Evolutionary conservation across 2,888 invertebrate genomes (phyloP), one percentile per base, ranked within the genome.

Genomic region (Sinotaia quadrata): DNA sequence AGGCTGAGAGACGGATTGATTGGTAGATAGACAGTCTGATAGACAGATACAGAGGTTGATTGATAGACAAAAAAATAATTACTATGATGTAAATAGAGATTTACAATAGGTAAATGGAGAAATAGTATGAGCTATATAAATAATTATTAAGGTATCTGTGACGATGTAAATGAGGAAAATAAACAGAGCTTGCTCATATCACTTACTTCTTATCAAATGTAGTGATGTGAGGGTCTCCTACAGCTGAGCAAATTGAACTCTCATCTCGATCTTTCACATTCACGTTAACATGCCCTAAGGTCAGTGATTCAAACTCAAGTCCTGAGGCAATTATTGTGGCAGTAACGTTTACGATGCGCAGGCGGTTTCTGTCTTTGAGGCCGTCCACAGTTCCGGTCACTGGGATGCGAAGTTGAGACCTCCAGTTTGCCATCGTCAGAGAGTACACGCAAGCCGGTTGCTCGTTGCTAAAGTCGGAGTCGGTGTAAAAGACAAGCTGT

Each of bases 201-300:
- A 81, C 84, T 77, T 76, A 84, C 84, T 74, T 76, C 44, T 75
- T 75, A 75, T 84, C 83, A 72, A 81, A 84, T 10, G 81, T 80
- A 2, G 59, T 70, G 21, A 79, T 61, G 44, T 78, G 77, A 7
- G 79, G 78, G 54, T 78, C 81, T 41, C 81, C 81, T 2, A 74
- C 67, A 21, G 79, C 68, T 2, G 68, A 57, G 61, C 84, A 84
- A 5, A 66, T 34, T 29, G 77, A 76, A 18, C 68, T 52, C 49
- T 77, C 75, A 68, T 78, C 71, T 74, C 75, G 56, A 68, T 78
- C 78, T 41, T 69, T 72, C 10, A 78, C 66, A 21, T 44, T 68
- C 57, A 78, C 75, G 52, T 68, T 12, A 12, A 73, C 76, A 51
- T 67, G 15, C 15, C 75, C 76, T 24, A 75, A 44, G 31, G 10